A percentile compares a stretch with the other conserved stretches of the same genome.
These are phyloP conservation scores for Ischnura elegans DNA, from an alignment of 2,888 invertebrate genomes.

Conservation along the genomic window DNA sequence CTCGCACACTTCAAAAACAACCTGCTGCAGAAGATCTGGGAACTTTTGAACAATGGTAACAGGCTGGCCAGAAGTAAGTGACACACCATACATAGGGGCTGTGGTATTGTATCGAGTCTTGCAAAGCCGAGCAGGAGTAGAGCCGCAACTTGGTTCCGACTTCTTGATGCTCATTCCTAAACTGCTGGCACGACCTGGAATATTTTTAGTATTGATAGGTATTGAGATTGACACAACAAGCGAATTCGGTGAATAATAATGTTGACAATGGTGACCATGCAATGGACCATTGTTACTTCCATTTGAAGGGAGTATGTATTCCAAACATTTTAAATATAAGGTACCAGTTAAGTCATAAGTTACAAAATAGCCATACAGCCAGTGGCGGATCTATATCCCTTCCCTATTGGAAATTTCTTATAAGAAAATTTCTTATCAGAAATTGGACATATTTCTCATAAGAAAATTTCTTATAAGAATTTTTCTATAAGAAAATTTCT, in stretches of 20 bases:
- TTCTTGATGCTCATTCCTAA: constrained; percentile 69
- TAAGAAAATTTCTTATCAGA: too few relatives aligned
- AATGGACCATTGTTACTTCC: not conserved
- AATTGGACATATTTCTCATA: too few relatives aligned
- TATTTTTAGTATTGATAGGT: too few relatives aligned
- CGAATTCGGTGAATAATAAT: too few relatives aligned
- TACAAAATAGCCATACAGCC: too few relatives aligned
- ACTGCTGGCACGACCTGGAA: constrained; percentile 77
- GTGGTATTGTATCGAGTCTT: constrained; percentile 95
- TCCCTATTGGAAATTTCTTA: too few relatives aligned
- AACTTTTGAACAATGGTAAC: constrained; percentile 97
- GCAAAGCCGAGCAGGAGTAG: constrained; percentile 89
- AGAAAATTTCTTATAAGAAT: too few relatives aligned
- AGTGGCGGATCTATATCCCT: too few relatives aligned
- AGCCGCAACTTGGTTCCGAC: constrained; percentile 78
- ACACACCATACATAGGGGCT: constrained; percentile 97
- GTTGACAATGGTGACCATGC: not conserved
- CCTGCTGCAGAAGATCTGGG: constrained; percentile 94
- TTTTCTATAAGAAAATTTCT: too few relatives aligned
- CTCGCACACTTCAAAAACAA: constrained; percentile 96
- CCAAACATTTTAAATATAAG: too few relatives aligned
- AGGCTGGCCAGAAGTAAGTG: constrained; percentile 93
- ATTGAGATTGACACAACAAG: too few relatives aligned
- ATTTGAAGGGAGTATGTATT: not conserved
- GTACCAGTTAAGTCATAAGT: too few relatives aligned